Base-by-base conservation (phyloP, 2,888 invertebrate species). In the Platycheirus albimanus region DNA sequence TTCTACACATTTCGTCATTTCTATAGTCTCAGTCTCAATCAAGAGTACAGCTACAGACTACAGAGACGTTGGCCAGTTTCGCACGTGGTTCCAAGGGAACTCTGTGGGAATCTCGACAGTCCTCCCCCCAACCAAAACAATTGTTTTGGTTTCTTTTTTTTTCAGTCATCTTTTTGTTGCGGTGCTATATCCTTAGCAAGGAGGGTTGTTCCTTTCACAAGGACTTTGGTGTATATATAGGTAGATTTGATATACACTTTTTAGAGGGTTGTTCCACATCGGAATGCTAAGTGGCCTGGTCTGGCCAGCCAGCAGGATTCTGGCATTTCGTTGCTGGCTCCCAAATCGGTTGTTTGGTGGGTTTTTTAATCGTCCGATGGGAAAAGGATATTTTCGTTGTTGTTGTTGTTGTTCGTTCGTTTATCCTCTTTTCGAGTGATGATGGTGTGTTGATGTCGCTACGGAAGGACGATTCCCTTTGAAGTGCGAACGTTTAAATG, bases 291-390 rank as follows among this genome's bases (percentile, higher is more conserved):
- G 83, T 83, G 78, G 83, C 83, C 78, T 72, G 78, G 83, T 78
- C 78, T 72, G 78, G 78, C 83, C 72, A 83, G 78, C 83, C 83
- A 83, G 83, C 83, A 69, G 78, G 72, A 78, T 78, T 74, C 78
- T 78, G 78, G 72, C 83, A 83, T 83, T 83, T 83, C 63, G 72
- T 72, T 64, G 83, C 56, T 83, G 83, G 78, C 78, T 83, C 77
- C 83, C 83, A 83, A 83, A 83, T 83, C 78, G 83, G 83, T 83
- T 83, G 83, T 74, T 83, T 83, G 83, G 83, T 83, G 78, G 71
- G 78, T 74, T 78, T 38, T 74, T 83, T 83, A 78, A 78, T 83
- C 83, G 83, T 83, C 83, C 83, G 83, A 78, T 83, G 83, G 83
- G 83, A 83, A 83, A 79, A 83, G 78, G 56, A 64, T 67, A 61